Conservation (phyloP, 1,140 invertebrate species). For the Drosophila parabipectinata region DNA sequence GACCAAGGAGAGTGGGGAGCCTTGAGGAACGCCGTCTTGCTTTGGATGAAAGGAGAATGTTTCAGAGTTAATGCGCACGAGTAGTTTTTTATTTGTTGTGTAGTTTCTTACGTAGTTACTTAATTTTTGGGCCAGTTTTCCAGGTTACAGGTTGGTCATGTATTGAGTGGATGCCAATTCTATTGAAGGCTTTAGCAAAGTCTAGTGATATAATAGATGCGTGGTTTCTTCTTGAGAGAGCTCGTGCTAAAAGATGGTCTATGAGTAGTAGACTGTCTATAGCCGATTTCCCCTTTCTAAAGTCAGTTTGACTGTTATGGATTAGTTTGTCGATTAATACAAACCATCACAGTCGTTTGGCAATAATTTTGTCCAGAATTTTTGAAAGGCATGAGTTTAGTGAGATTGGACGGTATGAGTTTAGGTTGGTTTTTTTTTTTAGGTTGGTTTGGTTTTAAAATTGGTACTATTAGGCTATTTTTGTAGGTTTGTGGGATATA, state of each 20-base stretch:
- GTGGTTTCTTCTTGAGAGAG: not conserved
- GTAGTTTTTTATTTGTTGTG: conserved; percentile 25
- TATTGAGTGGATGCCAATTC: conserved; percentile 1
- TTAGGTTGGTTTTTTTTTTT: conserved; percentile 2
- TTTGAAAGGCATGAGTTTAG: not conserved
- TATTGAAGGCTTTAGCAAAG: conserved; percentile 1
- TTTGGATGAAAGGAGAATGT: conserved; percentile 6
- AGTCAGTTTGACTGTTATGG: too few species aligned
- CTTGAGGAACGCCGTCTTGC: not conserved
- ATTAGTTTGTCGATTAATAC: not conserved
- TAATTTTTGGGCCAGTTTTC: conserved; percentile 7
- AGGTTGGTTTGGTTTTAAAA: conserved; percentile 3
- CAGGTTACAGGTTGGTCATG: conserved; percentile 2
- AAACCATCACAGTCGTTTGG: not conserved
- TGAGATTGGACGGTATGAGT: not conserved
- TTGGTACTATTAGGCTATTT: conserved; percentile 4
- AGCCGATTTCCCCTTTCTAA: too few species aligned
- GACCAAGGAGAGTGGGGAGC: not conserved
- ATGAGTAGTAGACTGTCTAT: too few species aligned
- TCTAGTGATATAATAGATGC: not conserved
- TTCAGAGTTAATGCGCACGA: conserved; percentile 10
- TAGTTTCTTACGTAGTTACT: not conserved
- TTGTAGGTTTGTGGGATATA: conserved; percentile 1
- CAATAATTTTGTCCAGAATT: not conserved
- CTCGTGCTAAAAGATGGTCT: not conserved